Evolutionary conservation across 2,113 vertebrate species (phyloP).

Genomic region (Halcyon senegalensis): DNA sequence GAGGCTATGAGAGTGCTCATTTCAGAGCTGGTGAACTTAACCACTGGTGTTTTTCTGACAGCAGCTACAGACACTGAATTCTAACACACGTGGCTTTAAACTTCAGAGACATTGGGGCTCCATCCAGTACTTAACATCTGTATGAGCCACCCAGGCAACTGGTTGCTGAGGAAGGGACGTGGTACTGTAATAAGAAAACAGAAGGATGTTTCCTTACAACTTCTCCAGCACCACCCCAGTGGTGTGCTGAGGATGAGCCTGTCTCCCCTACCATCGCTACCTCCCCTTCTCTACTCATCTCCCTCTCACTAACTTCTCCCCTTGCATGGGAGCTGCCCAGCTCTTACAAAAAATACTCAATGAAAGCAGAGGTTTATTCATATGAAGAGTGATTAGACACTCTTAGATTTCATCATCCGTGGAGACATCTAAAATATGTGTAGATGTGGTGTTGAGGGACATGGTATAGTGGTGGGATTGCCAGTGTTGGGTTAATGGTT

Average conservation of each 20-base stretch:
- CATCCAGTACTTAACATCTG: background rate
- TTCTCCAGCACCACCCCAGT: background rate
- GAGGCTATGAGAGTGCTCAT: background rate
- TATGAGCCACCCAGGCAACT: background rate
- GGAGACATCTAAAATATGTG: background rate
- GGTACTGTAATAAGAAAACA: background rate
- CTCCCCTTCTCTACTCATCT: background rate
- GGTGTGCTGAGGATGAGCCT: fast-evolving
- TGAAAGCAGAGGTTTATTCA: background rate
- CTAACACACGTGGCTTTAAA: background rate
- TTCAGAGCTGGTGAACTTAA: background rate
- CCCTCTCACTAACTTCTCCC: background rate
- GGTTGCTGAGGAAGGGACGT: background rate
- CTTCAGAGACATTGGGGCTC: background rate
- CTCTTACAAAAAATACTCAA: background rate
- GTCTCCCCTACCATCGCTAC: fast-evolving
- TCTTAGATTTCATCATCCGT: background rate
- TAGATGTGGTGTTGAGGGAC: background rate
- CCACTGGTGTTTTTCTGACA: background rate
- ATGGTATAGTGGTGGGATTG: background rate
- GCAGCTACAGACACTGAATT: background rate
- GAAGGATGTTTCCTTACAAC: background rate
- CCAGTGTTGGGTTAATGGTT: background rate
- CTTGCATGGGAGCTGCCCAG: background rate
- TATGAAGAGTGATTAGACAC: background rate